Conservation (phyloP, 2,113 vertebrate genomes). For the Oryzias woworae region DNA sequence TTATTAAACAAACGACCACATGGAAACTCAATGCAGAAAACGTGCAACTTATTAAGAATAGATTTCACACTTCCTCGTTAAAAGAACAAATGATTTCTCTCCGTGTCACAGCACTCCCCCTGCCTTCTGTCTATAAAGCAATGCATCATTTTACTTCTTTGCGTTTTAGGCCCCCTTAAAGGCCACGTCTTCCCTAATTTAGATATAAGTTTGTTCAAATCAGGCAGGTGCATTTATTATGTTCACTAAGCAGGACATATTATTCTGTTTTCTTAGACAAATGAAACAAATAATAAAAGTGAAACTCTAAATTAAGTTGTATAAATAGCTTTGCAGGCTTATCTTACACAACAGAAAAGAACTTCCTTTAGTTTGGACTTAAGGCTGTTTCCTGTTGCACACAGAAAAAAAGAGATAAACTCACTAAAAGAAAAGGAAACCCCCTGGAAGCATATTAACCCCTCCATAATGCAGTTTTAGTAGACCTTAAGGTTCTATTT, state of each 20-base stretch:
- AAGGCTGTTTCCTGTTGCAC: neutral
- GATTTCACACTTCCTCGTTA: no score
- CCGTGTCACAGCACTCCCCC: no score
- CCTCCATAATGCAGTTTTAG: constrained; percentile 13
- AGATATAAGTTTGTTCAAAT: no score
- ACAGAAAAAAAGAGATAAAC: neutral
- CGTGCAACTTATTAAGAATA: neutral
- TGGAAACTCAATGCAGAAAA: neutral
- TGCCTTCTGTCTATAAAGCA: no score
- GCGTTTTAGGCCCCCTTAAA: no score
- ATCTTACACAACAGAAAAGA: neutral
- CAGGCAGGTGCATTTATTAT: no score
- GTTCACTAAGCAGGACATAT: no score
- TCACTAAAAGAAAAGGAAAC: neutral
- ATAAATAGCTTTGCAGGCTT: neutral
- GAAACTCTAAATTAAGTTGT: neutral
- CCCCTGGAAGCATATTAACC: neutral
- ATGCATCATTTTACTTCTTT: no score
- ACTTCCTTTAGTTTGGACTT: neutral
- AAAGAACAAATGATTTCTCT: no score
- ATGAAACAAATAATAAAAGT: no score
- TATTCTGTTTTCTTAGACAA: no score
- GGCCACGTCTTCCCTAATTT: no score
- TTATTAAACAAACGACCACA: constrained; percentile 4
- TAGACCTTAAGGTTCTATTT: neutral